A percentile compares a stretch with the other conserved stretches of the same genome.
Conservation (phyloP, 2,113 vertebrate genomes). For the Steatornis caripensis region DNA sequence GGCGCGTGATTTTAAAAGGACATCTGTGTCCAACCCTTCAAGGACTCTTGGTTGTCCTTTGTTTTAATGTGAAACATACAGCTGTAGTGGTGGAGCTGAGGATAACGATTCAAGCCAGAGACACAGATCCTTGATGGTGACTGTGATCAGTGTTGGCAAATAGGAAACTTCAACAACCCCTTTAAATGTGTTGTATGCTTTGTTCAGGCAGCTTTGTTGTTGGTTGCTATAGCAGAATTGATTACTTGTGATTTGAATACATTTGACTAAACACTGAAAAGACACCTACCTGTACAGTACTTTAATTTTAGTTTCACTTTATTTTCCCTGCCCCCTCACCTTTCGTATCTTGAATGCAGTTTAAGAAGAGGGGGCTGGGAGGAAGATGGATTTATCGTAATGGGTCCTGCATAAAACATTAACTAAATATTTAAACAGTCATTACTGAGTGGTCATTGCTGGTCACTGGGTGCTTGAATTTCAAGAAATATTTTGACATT, state of each 20-base stretch:
- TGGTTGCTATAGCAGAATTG: not conserved
- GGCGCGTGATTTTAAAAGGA: not conserved
- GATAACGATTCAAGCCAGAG: not conserved
- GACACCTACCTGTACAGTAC: not conserved
- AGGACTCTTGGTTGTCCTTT: not conserved
- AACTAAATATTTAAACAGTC: not conserved
- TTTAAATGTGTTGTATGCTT: not conserved
- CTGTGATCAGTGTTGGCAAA: not conserved
- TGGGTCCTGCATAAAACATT: not conserved
- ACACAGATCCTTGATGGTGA: not conserved
- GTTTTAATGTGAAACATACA: not conserved
- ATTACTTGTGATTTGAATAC: not conserved
- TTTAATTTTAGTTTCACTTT: not conserved
- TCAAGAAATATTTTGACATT: not conserved
- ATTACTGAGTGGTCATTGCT: not conserved
- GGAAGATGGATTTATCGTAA: not conserved
- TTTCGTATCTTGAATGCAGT: not conserved
- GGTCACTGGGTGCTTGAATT: not conserved
- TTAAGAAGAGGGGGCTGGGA: not conserved
- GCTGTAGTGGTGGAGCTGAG: not conserved
- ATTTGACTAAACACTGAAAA: not conserved
- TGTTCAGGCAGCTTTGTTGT: not conserved
- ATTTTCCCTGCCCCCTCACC: not conserved
- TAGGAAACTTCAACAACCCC: not conserved
- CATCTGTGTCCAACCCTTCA: not conserved